Evolutionary conservation across 2,113 vertebrate species (phyloP), one percentile per base, ranked within the genome.

Genomic region (Gopherus evgoodei): DNA sequence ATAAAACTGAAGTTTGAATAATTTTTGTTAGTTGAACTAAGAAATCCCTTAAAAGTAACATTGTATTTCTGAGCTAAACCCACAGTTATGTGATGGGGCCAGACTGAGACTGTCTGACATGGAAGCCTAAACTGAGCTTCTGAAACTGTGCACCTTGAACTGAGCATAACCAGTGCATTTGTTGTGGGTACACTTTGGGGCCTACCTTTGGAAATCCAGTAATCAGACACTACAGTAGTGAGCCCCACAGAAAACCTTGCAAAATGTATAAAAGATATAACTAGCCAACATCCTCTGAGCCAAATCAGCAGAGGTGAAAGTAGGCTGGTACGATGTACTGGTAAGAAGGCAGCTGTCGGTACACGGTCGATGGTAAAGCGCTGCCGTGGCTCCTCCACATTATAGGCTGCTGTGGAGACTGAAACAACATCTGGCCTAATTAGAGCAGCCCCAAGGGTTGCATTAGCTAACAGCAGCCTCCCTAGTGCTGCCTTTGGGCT

Each of bases 251-350:
- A 38, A 65, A 22, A 10, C 5, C n/a, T 38, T 72, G 65, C 35
- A 72, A 72, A 72, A 72, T 38, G 22, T 38, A 21, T n/a, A 72
- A 72, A 38, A 72, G 8, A 44, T 82, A 94, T 92, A 94, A 90
- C 95, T 90, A 93, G 87, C 83, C 95, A 94, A 94, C 93, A 95
- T 94, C 93, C 85, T 96, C 87, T 93, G 90, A 86, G 93, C 94
- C 94, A 91, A 90, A 95, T 96, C 96, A 95, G 53, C 8, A 54
- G 53, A 54, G 53, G 7, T 54, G 53, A 54, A 54, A 22, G 21
- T 54, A 3, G 52, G 52, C 52, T 53, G 52, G 52, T 53, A 53
- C 8, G 3, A 54, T 22, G 53, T 54, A 54, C 53, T 19, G 7
- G 7, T 54, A 54, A 54, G 53, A 54, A 54, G 21, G 19, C 8